Base-by-base conservation (phyloP, 1,140 invertebrate genomes). In the Caerostris extrusa region DNA sequence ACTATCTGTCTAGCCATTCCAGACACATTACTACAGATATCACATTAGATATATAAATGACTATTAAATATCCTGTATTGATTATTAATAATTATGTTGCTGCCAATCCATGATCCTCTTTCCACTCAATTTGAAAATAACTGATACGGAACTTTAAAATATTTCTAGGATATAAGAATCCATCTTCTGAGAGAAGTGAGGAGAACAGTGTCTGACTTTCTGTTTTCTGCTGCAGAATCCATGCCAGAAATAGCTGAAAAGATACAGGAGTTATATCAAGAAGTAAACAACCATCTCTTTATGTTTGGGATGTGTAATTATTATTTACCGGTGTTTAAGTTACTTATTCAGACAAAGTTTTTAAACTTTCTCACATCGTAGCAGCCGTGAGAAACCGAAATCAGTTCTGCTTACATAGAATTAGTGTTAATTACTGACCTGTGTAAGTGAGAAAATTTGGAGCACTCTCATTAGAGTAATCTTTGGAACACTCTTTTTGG, bases 91-190 rank as follows among this genome's bases (percentile, higher is more conserved):
- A 60, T 7, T 60, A 7, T 3, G 58, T 60, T 60, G 3, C 6
- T 0, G 3, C 3, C 10, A 7, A 7, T 10, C 17, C 5, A 61
- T 61, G 17, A 61, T 10, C 5, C 61, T 14, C 17, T 69, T 69
- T 19, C n/a, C 7, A 4, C 19, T 69, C 17, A 19, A 0, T 5
- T 7, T 69, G 7, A 69, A n/a, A 69, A 19, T 6, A 17, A 6
- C 5, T 7, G 50, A 50, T 34, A 34, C 12, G 10, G 7, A 10
- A 10, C 12, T 3, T 53, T 77, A 12, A 53, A 60, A 60, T 88
- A 55, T 19, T 81, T 77, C n/a, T 57, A 93, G 92, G 92, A 93
- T 34, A 93, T 93, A 7, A 77, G 92, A 82, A 93, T 93, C 3
- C 86, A 93, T 60, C 69, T 93, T n/a, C 34, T 93, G 2, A 60